phyloP scores from a whole-genome alignment of 1,140 invertebrate species.

The Galleria mellonella region DNA sequence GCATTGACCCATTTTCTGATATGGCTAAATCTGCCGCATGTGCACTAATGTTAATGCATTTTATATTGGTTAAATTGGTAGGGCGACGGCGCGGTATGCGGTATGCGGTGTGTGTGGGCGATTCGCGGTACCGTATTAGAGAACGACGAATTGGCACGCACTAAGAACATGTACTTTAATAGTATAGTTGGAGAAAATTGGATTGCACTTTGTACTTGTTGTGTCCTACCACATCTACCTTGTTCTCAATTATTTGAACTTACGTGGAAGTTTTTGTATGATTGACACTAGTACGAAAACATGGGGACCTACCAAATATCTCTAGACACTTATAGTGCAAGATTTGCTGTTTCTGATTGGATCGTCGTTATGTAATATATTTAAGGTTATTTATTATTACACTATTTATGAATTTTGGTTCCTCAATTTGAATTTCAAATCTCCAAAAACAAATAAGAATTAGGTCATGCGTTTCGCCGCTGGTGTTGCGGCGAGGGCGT shows the following conservation, averaged over 20 bases:
- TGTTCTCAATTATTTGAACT: too few relatives aligned
- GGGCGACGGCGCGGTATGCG: constrained; percentile 65
- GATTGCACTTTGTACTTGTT: constrained; percentile 1
- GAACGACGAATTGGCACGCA: constrained; percentile 50
- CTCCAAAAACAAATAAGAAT: constrained; percentile 40
- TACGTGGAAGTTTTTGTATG: too few relatives aligned
- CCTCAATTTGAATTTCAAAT: constrained; percentile 5
- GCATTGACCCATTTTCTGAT: constrained; percentile 54
- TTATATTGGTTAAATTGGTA: constrained; percentile 71
- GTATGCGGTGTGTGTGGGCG: constrained; percentile 67
- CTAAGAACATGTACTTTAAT: background rate
- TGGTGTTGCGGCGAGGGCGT: constrained; percentile 21
- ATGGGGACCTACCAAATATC: too few relatives aligned
- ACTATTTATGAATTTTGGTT: too few relatives aligned
- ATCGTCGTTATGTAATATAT: too few relatives aligned
- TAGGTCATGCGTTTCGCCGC: constrained; percentile 40
- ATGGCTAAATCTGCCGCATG: constrained; percentile 51
- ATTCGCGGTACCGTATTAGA: constrained; percentile 64
- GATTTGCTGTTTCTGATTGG: too few relatives aligned
- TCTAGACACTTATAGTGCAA: too few relatives aligned
- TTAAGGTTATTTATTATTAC: too few relatives aligned
- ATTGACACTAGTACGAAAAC: too few relatives aligned
- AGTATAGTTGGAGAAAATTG: constrained; percentile 6
- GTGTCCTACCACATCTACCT: too few relatives aligned
- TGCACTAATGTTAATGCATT: constrained; percentile 64